Conservation (phyloP, 2,888 invertebrate genomes). For the Zele albiditarsus region DNA sequence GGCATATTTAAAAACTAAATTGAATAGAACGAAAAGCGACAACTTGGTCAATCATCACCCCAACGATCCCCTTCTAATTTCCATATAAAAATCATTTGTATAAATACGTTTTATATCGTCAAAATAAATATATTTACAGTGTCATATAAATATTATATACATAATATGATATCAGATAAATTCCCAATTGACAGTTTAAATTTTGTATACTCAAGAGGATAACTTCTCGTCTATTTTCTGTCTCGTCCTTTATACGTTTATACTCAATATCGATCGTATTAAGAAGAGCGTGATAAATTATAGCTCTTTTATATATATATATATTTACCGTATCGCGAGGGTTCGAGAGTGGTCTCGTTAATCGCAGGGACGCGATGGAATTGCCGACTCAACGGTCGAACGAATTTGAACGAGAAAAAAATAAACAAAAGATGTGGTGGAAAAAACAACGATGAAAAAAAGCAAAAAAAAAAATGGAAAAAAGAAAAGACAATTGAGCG, state of each 20-base stretch:
- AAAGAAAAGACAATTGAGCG: conserved; percentile 3
- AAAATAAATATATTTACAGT: too few relatives aligned
- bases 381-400: conserved; percentile 1
- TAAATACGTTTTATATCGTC: too few relatives aligned
- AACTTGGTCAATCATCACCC: too few relatives aligned
- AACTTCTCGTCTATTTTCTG: background rate
- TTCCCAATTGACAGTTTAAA: background rate
- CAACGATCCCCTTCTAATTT: too few relatives aligned
- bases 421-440: background rate
- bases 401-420: conserved; percentile 2
- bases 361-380: conserved; percentile 22
- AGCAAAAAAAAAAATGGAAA: too few relatives aligned
- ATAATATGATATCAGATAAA: background rate
- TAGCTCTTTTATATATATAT: background rate
- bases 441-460: background rate
- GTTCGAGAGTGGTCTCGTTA: conserved; percentile 38
- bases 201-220: background rate
- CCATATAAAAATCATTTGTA: too few relatives aligned
- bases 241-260: background rate
- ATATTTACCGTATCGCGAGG: conserved; percentile 10
- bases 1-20: too few relatives aligned
- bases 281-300: conserved; percentile 1
- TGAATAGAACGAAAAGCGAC: too few relatives aligned
- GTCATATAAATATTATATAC: background rate
- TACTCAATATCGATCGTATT: background rate